Percentiles rank a stretch among this genome's conserved stretches.
phyloP scores from a whole-genome alignment of 2,888 invertebrate genomes.

The Lasioglossum calceatum region DNA sequence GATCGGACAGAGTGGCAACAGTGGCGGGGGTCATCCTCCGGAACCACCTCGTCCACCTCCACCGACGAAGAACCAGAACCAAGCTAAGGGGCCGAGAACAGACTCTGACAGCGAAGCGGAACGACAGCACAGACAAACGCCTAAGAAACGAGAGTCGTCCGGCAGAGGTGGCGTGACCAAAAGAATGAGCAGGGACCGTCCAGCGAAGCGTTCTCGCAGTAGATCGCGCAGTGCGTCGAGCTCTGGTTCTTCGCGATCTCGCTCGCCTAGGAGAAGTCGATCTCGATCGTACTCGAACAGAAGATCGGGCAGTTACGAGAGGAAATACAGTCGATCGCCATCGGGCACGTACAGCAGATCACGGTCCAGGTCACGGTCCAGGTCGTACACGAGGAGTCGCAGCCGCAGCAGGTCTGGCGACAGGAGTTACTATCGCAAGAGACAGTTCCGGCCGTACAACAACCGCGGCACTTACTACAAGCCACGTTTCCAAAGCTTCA shows the following conservation, averaged over 20 bases:
- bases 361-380: slow-evolving; percentile 85
- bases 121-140: slow-evolving; percentile 78
- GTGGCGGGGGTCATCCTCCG: slow-evolving; percentile 74
- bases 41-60: slow-evolving; percentile 79
- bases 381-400: slow-evolving; percentile 86
- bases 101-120: slow-evolving; percentile 84
- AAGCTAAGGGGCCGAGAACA: slow-evolving; percentile 87
- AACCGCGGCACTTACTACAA: slow-evolving; percentile 93
- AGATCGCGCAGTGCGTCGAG: slow-evolving; percentile 87
- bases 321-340: slow-evolving; percentile 82
- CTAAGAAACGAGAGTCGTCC: slow-evolving; percentile 85
- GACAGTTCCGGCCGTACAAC: slow-evolving; percentile 85
- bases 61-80: slow-evolving; percentile 82
- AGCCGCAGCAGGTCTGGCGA: slow-evolving; percentile 85
- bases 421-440: slow-evolving; percentile 81
- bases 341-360: slow-evolving; percentile 82
- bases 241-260: slow-evolving; percentile 88
- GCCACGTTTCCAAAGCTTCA: slow-evolving; percentile 90
- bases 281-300: slow-evolving; percentile 84
- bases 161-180: slow-evolving; percentile 68
- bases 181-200: slow-evolving; percentile 78
- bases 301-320: slow-evolving; percentile 82
- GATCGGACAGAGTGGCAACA: slow-evolving; percentile 76
- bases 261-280: slow-evolving; percentile 86
- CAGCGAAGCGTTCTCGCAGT: slow-evolving; percentile 79